phyloP scores from a whole-genome alignment of 2,888 invertebrate species.

The Polydrusus pterygomalis region DNA sequence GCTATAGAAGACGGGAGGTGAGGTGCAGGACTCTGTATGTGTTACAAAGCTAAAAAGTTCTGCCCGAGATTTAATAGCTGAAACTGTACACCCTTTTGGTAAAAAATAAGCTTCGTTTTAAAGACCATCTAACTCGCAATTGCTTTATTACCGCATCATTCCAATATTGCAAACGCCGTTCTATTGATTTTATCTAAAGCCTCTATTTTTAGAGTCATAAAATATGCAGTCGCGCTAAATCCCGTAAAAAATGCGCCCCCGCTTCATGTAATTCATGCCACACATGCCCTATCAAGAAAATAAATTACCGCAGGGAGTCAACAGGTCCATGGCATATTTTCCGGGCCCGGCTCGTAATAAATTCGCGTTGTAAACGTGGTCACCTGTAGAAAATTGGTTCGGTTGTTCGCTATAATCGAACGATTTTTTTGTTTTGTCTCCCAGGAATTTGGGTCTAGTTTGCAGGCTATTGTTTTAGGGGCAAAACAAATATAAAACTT shows the following conservation, averaged over 20 bases:
- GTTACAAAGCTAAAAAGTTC: too few species aligned
- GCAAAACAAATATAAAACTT: too few species aligned
- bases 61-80: too few species aligned
- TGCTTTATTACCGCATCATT: constrained; percentile 4
- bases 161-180: neutral
- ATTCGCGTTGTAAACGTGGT: constrained; percentile 15
- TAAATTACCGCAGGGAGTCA: constrained; percentile 44
- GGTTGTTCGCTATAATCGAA: constrained; percentile 4
- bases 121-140: neutral
- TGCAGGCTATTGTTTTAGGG: neutral
- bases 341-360: constrained; percentile 22
- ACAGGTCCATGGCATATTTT: constrained; percentile 43
- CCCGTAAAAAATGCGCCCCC: constrained; percentile 29
- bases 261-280: constrained; percentile 38
- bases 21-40: too few species aligned
- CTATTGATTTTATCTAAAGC: constrained; percentile 29
- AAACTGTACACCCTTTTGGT: too few species aligned
- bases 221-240: constrained; percentile 29
- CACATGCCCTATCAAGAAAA: constrained; percentile 37
- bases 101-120: too few species aligned
- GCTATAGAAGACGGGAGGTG: too few species aligned
- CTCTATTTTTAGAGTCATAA: constrained; percentile 25
- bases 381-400: constrained; percentile 2
- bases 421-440: neutral
- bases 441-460: neutral